Percentiles rank a stretch among this genome's conserved stretches.
phyloP scores from a whole-genome alignment of 2,888 invertebrate species.

The Drosophila pseudotakahashii region DNA sequence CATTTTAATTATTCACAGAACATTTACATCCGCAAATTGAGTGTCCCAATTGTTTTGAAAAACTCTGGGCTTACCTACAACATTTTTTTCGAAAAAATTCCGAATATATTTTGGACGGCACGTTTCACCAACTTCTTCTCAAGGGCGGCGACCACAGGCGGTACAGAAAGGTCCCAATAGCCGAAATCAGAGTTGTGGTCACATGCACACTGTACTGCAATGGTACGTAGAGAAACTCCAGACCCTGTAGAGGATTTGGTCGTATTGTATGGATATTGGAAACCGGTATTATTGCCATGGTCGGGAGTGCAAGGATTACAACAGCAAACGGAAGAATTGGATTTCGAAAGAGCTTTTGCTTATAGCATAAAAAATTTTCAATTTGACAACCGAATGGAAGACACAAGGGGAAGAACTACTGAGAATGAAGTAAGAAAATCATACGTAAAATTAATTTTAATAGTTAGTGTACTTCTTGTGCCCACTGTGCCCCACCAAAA shows the following conservation, averaged over 20 bases:
- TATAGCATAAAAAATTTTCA: not conserved
- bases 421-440: too few species aligned
- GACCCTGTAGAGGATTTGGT: constrained; percentile 17
- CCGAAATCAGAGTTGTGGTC: constrained; percentile 10
- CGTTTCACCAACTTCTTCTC: constrained; percentile 8
- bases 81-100: not conserved
- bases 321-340: not conserved
- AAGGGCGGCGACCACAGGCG: constrained; percentile 39
- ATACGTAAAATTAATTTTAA: too few species aligned
- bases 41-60: too few species aligned
- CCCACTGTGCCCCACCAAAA: constrained; percentile 29
- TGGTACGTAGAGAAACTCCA: constrained; percentile 20
- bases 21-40: too few species aligned
- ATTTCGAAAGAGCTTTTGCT: not conserved
- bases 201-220: constrained; percentile 17
- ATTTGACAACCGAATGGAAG: not conserved
- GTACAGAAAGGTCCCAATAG: constrained; percentile 20
- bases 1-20: too few species aligned
- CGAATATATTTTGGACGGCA: not conserved
- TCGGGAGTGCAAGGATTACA: not conserved
- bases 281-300: constrained; percentile 23
- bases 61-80: too few species aligned
- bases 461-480: not conserved
- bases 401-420: not conserved
- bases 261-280: not conserved